Evolutionary conservation across 2,113 vertebrate genomes (phyloP).

Genomic region (Bagarius yarrelli): DNA sequence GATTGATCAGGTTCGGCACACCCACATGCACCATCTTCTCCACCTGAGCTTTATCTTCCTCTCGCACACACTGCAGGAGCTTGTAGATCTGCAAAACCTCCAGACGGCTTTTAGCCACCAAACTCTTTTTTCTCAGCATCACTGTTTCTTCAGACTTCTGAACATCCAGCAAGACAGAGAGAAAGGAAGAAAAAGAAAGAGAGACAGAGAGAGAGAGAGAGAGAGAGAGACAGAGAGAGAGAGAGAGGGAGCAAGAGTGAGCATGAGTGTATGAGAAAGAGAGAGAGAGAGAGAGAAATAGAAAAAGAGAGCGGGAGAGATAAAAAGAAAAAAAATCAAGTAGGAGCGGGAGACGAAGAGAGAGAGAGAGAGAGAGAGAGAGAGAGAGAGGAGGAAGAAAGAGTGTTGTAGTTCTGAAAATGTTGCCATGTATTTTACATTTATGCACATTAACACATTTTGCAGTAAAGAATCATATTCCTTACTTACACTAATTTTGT

Average conservation of each 20-base stretch:
- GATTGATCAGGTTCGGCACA: conserved; percentile 80
- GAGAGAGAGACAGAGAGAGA: fast-evolving
- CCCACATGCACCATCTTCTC: conserved; percentile 79
- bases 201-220: neutral
- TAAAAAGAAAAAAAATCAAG: no score
- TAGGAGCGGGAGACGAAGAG: no score
- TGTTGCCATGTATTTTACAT: neutral
- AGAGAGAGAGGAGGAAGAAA: no score
- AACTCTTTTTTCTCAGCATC: neutral
- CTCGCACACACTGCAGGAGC: conserved; percentile 79
- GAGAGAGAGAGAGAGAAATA: no score
- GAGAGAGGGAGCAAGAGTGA: no score
- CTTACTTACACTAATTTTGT: neutral
- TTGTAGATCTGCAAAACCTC: conserved; percentile 84
- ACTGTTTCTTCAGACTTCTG: neutral
- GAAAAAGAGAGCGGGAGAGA: no score
- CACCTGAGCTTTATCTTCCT: conserved; percentile 75
- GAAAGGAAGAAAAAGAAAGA: neutral
- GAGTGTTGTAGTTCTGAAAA: neutral
- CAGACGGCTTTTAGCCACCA: conserved; percentile 72
- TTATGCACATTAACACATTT: neutral
- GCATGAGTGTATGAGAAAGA: no score
- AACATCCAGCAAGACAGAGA: neutral
- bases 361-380: no score
- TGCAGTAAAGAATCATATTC: neutral